Percentiles rank a stretch among this genome's conserved stretches.
phyloP scores from a whole-genome alignment of 2,113 vertebrate genomes.

The Saguinus imperator region DNA sequence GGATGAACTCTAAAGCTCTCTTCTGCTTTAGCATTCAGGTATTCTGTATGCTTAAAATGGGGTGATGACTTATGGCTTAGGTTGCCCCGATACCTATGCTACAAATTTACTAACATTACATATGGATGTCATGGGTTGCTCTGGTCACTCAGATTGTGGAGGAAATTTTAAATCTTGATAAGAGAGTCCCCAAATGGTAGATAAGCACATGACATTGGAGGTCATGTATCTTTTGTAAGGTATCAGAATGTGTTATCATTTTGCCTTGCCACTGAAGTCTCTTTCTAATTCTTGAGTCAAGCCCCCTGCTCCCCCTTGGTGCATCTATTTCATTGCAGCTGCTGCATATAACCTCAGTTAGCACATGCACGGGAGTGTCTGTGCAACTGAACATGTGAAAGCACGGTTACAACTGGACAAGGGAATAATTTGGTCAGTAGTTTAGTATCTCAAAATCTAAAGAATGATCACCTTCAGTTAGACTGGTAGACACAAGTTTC shows the following conservation, averaged over 20 bases:
- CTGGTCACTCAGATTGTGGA: not conserved
- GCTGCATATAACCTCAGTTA: not conserved
- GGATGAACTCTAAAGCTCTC: not conserved
- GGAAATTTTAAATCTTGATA: conserved; percentile 29
- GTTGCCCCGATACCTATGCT: not conserved
- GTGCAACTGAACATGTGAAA: not conserved
- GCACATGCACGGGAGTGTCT: not conserved
- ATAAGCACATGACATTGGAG: not conserved
- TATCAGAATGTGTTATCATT: not conserved
- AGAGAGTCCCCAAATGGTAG: not conserved
- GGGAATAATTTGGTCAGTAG: conserved; percentile 30
- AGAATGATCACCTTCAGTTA: conserved; percentile 38
- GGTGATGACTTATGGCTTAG: not conserved
- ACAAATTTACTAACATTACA: not conserved
- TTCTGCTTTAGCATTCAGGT: not conserved
- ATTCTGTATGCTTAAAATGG: not conserved
- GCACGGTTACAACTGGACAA: not conserved
- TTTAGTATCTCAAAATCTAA: conserved; percentile 47
- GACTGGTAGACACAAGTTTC: conserved; percentile 47
- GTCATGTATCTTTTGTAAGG: conserved; percentile 46
- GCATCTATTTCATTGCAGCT: not conserved
- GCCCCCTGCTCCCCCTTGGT: not conserved
- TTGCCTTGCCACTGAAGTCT: not conserved
- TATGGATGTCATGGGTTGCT: not conserved
- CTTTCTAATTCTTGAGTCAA: conserved; percentile 22